A percentile compares a stretch with the other conserved stretches of the same genome.
Evolutionary conservation across 1,140 invertebrate genomes (phyloP).

Genomic region (Eciton burchellii): DNA sequence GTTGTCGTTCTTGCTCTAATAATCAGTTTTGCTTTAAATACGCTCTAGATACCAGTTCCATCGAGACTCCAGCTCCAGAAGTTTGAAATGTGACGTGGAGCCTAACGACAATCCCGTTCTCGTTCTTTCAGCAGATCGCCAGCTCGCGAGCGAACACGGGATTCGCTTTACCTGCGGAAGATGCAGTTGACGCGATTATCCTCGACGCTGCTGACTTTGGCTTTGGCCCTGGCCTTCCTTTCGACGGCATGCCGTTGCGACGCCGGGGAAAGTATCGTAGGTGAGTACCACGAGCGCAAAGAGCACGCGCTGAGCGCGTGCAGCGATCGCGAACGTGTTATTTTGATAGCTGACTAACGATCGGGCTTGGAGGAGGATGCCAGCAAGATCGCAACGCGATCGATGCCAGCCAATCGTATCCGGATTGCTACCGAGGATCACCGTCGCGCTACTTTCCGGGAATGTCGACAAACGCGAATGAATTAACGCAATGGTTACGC

Average conservation of each 20-base stretch:
- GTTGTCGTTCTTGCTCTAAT: too few species aligned
- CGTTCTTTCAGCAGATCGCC: slow-evolving; percentile 53
- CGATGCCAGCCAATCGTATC: not conserved
- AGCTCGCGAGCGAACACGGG: not conserved
- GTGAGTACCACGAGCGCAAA: slow-evolving; percentile 66
- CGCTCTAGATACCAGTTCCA: too few species aligned
- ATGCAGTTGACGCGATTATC: slow-evolving; percentile 59
- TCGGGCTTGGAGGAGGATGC: slow-evolving; percentile 7
- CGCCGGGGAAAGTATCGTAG: slow-evolving; percentile 80
- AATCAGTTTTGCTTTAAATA: too few species aligned
- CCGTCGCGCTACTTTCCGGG: not conserved
- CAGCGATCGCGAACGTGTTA: slow-evolving; percentile 44
- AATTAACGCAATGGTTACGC: not conserved
- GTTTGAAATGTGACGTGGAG: too few species aligned
- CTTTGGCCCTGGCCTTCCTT: slow-evolving; percentile 69
- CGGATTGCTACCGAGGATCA: not conserved
- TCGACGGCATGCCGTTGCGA: slow-evolving; percentile 63
- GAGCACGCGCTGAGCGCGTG: slow-evolving; percentile 24
- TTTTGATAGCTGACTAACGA: slow-evolving; percentile 49
- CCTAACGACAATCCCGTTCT: slow-evolving; percentile 21
- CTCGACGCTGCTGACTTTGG: slow-evolving; percentile 68
- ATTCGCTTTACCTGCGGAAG: slow-evolving; percentile 33
- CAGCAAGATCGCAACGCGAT: slow-evolving; percentile 34
- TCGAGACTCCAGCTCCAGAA: too few species aligned
- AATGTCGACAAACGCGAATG: not conserved